These are phyloP conservation scores for Argynnis bischoffii DNA, from an alignment of 2,888 invertebrate genomes.

Conservation along the genomic window DNA sequence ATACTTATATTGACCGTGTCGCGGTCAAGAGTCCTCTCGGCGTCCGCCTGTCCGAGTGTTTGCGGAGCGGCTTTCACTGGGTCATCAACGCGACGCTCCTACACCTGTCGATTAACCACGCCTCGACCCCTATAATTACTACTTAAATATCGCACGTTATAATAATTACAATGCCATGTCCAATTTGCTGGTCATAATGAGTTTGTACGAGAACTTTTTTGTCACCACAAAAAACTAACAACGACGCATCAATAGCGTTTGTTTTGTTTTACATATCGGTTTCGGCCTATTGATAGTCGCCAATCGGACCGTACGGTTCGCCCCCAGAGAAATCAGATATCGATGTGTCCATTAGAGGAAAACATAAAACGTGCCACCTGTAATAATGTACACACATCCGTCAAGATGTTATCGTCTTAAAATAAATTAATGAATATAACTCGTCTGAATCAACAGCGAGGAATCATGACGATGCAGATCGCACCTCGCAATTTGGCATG, in stretches of 20 bases:
- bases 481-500: slow-evolving; percentile 60
- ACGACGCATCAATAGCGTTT: slow-evolving; percentile 74
- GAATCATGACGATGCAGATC: slow-evolving; percentile 64
- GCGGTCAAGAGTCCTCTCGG: slow-evolving; percentile 51
- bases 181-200: slow-evolving; percentile 72
- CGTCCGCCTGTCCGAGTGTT: slow-evolving; percentile 42
- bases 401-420: slow-evolving; percentile 75
- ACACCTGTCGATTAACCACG: slow-evolving; percentile 54
- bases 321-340: slow-evolving; percentile 54
- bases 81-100: slow-evolving; percentile 49
- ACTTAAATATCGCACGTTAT: slow-evolving; percentile 65
- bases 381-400: slow-evolving; percentile 71
- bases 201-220: slow-evolving; percentile 64
- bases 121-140: slow-evolving; percentile 59
- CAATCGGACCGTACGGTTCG: slow-evolving; percentile 46
- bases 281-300: slow-evolving; percentile 65
- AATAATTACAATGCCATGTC: slow-evolving; percentile 69
- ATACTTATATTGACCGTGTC: slow-evolving; percentile 55
- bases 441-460: slow-evolving; percentile 62
- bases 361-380: slow-evolving; percentile 71
- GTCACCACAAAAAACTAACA: slow-evolving; percentile 61
- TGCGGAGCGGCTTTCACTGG: slow-evolving; percentile 46
- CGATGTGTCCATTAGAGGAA: slow-evolving; percentile 71
- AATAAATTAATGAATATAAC: slow-evolving; percentile 75
- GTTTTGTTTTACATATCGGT: slow-evolving; percentile 73